Percentiles rank a stretch among this genome's conserved stretches.
These are phyloP conservation scores for Macropodus opercularis DNA, from an alignment of 2,797 vertebrate genomes.

Conservation along the genomic window DNA sequence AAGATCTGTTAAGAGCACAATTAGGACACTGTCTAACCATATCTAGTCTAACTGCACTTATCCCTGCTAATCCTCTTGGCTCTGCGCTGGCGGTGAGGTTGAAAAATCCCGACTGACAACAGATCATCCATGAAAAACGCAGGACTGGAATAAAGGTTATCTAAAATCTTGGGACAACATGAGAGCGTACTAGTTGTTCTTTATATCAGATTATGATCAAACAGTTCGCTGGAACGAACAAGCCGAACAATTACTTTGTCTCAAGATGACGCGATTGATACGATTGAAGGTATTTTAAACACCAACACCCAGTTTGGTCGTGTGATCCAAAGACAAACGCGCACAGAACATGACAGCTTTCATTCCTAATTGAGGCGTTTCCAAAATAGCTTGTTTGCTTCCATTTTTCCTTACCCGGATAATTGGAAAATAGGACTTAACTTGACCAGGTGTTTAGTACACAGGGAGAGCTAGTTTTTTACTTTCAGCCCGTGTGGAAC, in stretches of 20 bases:
- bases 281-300: constrained; percentile 33
- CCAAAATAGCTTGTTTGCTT: constrained; percentile 21
- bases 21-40: constrained; percentile 74
- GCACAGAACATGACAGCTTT: constrained; percentile 27
- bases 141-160: constrained; percentile 18
- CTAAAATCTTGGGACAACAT: constrained; percentile 3
- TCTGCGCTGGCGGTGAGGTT: constrained; percentile 31
- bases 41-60: constrained; percentile 65
- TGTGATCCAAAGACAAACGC: constrained; percentile 25
- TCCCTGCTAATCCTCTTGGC: constrained; percentile 47
- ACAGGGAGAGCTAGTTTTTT: constrained; percentile 34
- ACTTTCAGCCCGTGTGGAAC: constrained; percentile 36
- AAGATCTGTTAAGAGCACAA: constrained; percentile 77
- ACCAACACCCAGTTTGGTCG: constrained; percentile 3
- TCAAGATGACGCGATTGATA: constrained; percentile 17
- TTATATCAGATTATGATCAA: constrained; percentile 20
- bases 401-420: constrained; percentile 23
- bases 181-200: background rate
- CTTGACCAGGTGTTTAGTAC: constrained; percentile 10
- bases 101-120: constrained; percentile 25
- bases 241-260: constrained; percentile 1
- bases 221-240: background rate
- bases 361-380: constrained; percentile 29
- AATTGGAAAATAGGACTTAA: constrained; percentile 32
- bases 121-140: constrained; percentile 10